Evolutionary conservation across 2,113 vertebrate species (phyloP).

Genomic region (Oreochromis spilurus): DNA sequence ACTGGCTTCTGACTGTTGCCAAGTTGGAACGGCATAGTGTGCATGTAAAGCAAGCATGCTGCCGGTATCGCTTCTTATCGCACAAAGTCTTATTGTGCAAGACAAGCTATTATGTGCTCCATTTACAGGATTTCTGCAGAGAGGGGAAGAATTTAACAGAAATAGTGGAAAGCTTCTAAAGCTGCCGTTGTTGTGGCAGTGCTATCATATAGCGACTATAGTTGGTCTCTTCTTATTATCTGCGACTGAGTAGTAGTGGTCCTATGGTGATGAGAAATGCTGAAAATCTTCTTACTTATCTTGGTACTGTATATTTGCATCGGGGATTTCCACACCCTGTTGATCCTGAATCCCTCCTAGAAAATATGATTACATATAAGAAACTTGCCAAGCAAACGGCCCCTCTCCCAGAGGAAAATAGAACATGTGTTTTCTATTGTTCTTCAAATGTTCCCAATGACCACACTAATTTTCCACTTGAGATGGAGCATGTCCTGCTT

Average conservation of each 20-base stretch:
- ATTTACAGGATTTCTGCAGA: conserved; percentile 41
- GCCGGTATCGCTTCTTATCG: conserved; percentile 81
- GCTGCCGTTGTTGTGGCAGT: not conserved
- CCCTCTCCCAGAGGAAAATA: not conserved
- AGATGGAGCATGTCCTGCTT: not conserved
- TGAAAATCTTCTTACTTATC: not conserved
- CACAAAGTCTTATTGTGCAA: conserved; percentile 76
- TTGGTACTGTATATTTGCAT: not conserved
- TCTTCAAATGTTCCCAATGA: conserved; percentile 20
- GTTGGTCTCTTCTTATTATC: not conserved
- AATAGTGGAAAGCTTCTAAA: not conserved
- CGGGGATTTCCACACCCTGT: not conserved
- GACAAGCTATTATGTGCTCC: conserved; percentile 69
- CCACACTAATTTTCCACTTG: conserved; percentile 22
- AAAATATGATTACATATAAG: conserved; percentile 36
- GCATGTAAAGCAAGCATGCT: conserved; percentile 75
- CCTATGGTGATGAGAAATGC: not conserved
- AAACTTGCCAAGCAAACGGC: not conserved
- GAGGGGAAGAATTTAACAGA: conserved; percentile 9
- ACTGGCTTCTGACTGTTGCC: conserved; percentile 74
- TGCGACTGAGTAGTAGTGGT: conserved; percentile 3
- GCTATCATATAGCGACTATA: not conserved
- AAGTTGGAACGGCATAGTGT: conserved; percentile 64
- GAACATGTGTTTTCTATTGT: conserved; percentile 61
- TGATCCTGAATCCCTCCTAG: conserved; percentile 14